These are phyloP conservation scores for Protobothrops flavoviridis DNA, from an alignment of 2,113 vertebrate species.

Conservation along the genomic window DNA sequence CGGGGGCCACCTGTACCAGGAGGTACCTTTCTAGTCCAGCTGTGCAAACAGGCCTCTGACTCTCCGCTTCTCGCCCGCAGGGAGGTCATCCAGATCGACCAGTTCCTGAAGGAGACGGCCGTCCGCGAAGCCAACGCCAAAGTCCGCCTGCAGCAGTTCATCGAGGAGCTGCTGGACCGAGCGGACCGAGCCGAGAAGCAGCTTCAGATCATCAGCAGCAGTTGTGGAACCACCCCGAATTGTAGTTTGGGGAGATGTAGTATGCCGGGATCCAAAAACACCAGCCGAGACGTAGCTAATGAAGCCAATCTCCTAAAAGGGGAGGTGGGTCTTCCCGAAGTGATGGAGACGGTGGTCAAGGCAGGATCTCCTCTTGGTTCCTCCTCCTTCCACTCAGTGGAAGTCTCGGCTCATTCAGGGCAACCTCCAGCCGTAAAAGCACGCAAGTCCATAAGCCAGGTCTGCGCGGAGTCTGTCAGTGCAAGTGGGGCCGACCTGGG, in stretches of 20 bases:
- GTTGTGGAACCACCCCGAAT: constrained; percentile 90
- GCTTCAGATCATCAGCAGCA: constrained; percentile 96
- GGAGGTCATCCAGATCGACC: constrained; percentile 95
- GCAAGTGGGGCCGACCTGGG: neutral
- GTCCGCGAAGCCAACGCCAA: constrained; percentile 94
- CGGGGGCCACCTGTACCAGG: no score
- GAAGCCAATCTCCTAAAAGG: no score
- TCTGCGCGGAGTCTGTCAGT: rapidly evolving
- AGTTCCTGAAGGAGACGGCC: constrained; percentile 96
- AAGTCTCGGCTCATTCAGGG: neutral
- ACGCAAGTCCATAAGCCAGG: neutral
- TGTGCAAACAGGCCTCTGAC: neutral
- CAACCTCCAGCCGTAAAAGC: neutral
- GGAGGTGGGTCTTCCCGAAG: neutral
- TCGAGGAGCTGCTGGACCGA: constrained; percentile 96
- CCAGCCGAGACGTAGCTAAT: constrained; percentile 69
- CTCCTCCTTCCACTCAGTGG: neutral
- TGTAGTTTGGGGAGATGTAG: constrained; percentile 89
- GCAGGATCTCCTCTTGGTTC: neutral
- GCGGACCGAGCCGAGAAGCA: constrained; percentile 94
- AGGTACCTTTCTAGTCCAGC: neutral
- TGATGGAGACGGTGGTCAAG: neutral
- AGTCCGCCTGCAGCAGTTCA: constrained; percentile 95
- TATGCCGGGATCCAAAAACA: constrained; percentile 78
- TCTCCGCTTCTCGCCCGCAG: constrained; percentile 58